Evolutionary conservation across 1,140 invertebrate genomes (phyloP).

Genomic region (Platyscapa corneri): DNA sequence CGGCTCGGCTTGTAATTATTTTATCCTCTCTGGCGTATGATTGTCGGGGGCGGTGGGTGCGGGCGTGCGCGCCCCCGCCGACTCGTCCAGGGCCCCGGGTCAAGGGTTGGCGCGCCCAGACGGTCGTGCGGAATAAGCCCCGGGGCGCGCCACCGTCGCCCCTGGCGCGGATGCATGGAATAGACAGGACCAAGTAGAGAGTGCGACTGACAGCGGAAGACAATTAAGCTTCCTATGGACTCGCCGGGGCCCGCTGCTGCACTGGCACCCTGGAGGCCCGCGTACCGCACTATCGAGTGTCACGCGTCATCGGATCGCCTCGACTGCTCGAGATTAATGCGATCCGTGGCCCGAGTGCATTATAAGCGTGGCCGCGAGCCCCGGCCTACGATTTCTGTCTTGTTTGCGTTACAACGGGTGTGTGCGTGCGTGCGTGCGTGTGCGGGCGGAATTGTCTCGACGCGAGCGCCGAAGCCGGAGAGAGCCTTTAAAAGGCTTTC

Average conservation of each 20-base stretch:
- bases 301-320: constrained; percentile 49
- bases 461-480: background rate
- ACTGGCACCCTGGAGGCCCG: background rate
- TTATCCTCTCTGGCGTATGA: constrained; percentile 69
- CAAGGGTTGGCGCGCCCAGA: no score
- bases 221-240: constrained; percentile 68
- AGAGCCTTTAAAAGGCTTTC: background rate
- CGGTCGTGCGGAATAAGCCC: constrained; percentile 61
- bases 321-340: constrained; percentile 47
- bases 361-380: background rate
- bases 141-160: constrained; percentile 44
- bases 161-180: constrained; percentile 66
- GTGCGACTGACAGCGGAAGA: constrained; percentile 71
- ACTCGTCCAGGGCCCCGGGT: constrained; percentile 51
- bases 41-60: constrained; percentile 46
- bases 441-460: background rate
- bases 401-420: no score
- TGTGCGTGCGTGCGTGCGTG: background rate
- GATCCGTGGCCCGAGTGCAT: constrained; percentile 1
- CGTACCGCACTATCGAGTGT: constrained; percentile 51
- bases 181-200: constrained; percentile 68
- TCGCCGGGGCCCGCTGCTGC: background rate
- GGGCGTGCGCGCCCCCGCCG: background rate
- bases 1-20: constrained; percentile 64
- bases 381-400: no score